Percentiles rank a stretch among this genome's conserved stretches.
Evolutionary conservation across 1,140 invertebrate species (phyloP).

Genomic region (Polyergus mexicanus): DNA sequence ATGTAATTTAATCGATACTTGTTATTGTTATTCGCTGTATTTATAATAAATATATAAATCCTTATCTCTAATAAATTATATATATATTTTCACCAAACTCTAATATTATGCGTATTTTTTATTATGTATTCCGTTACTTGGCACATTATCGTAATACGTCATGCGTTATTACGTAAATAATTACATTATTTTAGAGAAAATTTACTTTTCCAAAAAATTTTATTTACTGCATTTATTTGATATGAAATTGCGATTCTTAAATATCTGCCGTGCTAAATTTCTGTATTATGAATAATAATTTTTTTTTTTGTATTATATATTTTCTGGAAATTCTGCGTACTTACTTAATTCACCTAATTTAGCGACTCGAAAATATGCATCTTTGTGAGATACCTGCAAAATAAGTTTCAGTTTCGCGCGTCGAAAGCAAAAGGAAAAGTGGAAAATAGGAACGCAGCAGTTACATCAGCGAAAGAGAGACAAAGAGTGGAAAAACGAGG

Average conservation of each 20-base stretch:
- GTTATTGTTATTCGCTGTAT: slow-evolving; percentile 41
- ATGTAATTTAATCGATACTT: neutral
- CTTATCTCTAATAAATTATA: slow-evolving; percentile 34
- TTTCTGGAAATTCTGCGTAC: neutral
- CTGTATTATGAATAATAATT: neutral
- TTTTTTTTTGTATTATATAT: neutral
- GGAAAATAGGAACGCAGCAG: slow-evolving; percentile 52
- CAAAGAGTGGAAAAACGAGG: slow-evolving; percentile 56
- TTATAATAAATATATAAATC: slow-evolving; percentile 34
- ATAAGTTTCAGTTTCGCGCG: slow-evolving; percentile 13
- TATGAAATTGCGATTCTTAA: no score
- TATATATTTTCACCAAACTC: slow-evolving; percentile 19
- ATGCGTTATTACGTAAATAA: neutral
- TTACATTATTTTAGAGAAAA: neutral
- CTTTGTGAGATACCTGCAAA: neutral
- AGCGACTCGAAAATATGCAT: neutral
- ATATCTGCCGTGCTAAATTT: neutral
- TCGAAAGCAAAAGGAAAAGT: neutral
- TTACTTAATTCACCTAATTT: neutral
- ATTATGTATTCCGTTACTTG: neutral
- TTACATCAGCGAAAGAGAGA: slow-evolving; percentile 65
- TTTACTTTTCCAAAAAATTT: no score
- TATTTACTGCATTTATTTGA: no score
- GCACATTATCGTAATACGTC: neutral
- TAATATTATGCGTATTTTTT: neutral